These are phyloP conservation scores for Clarias laeviceps DNA, from an alignment of 2,797 vertebrate genomes.

Conservation along the genomic window DNA sequence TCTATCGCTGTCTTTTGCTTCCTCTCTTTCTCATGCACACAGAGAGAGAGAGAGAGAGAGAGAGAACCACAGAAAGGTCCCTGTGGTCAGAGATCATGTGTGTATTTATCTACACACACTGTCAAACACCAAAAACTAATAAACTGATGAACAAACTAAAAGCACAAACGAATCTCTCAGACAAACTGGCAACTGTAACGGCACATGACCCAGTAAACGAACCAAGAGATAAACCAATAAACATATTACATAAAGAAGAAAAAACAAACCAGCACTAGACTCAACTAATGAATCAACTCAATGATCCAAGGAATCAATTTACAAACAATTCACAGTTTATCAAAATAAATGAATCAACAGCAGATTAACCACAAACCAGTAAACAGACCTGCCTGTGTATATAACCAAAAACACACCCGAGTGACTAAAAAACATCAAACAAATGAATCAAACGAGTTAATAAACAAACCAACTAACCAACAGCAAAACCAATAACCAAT, in stretches of 20 bases:
- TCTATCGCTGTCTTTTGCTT: no score
- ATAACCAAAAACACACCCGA: not conserved
- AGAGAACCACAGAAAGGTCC: not conserved
- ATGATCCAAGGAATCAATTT: slow-evolving; percentile 6
- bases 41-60: not conserved
- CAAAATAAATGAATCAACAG: not conserved
- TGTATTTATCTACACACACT: not conserved
- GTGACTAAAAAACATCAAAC: not conserved
- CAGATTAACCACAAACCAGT: not conserved
- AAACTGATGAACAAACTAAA: not conserved
- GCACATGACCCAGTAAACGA: slow-evolving; percentile 9
- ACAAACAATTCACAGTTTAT: not conserved
- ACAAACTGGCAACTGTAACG: not conserved
- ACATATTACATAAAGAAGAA: not conserved
- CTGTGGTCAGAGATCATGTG: slow-evolving; percentile 10
- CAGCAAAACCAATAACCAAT: not conserved
- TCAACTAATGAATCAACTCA: not conserved
- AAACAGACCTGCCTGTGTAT: not conserved
- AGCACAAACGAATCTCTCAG: not conserved
- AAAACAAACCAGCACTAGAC: not conserved
- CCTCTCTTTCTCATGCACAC: no score
- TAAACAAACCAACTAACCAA: not conserved
- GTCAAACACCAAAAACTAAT: slow-evolving; percentile 4
- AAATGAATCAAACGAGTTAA: not conserved
- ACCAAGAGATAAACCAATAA: not conserved